Evolutionary conservation across 2,113 vertebrate genomes (phyloP), one percentile per base, ranked within the genome.

Genomic region (Cichladusa arquata): DNA sequence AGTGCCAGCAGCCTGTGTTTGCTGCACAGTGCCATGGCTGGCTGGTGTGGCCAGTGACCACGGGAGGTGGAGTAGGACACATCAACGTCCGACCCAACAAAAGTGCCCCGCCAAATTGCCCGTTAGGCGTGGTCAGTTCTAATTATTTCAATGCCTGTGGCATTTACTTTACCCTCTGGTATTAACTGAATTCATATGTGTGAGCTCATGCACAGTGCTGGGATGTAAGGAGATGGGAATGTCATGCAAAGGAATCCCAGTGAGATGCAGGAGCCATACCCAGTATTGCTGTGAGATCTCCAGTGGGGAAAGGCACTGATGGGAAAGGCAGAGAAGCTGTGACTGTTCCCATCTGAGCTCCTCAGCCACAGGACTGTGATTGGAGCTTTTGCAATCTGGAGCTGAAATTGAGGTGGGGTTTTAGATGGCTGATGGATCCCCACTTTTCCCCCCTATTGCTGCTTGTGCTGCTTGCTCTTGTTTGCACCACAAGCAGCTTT

Each of bases 1-100:
- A 1, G 28, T 45, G 62, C 72, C 81, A 57, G 93, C 42, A 58
- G 80, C 40, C 36, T 25, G 24, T 93, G 88, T 86, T 93, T 95
- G 72, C 38, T 85, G 38, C 57, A 8, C 2, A 19, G 81, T 87
- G 77, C 92, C 92, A 85, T 87, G 70, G 69, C 47, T 1, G 16
- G 57, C 67, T 70, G 73, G 77, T 4, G 0, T 61, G 73, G 51
- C 78, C 44, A 66, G 73, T 57, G 67, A 28, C 66, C 3, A 1
- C 0, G 0, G 71, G 40, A 92, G 51, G 60, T 62, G 51, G 33
- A 86, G 38, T 24, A 2, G 33, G 48, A 48, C 47, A 12, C 36
- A 31, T 26, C 14, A 45, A 19, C 4, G 0, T 42, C 50, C 34
- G 66, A 6, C 24, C 45, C 40, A 13, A 11, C 6, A 2, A 24